These are phyloP conservation scores for Pocillopora grandis DNA, from an alignment of 92 coral and sea anemone species.

Conservation along the genomic window DNA sequence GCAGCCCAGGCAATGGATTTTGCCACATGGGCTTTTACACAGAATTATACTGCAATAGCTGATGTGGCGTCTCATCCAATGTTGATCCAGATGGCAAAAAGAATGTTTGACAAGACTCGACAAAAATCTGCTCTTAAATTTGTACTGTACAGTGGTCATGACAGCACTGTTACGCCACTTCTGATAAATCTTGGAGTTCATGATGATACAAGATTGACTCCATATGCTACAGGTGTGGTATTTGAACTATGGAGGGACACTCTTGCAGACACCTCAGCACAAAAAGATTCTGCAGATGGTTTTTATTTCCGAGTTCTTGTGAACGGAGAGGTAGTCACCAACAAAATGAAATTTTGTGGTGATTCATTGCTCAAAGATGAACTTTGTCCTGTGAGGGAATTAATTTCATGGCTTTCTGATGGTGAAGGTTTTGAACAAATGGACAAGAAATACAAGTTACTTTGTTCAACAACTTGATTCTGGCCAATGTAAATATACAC, in stretches of 20 bases:
- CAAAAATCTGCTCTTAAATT: conserved; percentile 65
- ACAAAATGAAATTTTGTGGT: conserved; percentile 70
- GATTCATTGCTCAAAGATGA: conserved; percentile 54
- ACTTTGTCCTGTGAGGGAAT: conserved; percentile 79
- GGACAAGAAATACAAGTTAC: conserved; percentile 12
- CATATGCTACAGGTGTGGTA: conserved; percentile 81
- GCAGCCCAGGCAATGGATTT: conserved; percentile 55
- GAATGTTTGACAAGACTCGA: conserved; percentile 65
- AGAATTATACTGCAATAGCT: conserved; percentile 71
- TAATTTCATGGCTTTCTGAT: conserved; percentile 65
- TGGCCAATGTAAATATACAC: not conserved
- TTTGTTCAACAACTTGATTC: not conserved
- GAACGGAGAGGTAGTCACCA: conserved; percentile 81
- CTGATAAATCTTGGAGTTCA: conserved; percentile 73
- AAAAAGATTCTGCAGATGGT: not conserved
- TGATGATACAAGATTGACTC: conserved; percentile 61
- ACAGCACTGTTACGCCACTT: conserved; percentile 72
- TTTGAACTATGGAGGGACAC: conserved; percentile 86
- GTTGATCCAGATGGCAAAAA: conserved; percentile 70
- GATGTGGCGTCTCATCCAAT: conserved; percentile 62
- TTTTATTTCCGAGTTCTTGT: conserved; percentile 67
- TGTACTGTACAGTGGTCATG: conserved; percentile 87
- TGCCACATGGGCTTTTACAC: conserved; percentile 61
- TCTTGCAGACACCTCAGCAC: not conserved
- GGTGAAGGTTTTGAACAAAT: conserved; percentile 17